A percentile compares a stretch with the other conserved stretches of the same genome.
Conservation (phyloP, 35 echinoderm and acorn worm genomes). For the Apostichopus parvimensis region DNA sequence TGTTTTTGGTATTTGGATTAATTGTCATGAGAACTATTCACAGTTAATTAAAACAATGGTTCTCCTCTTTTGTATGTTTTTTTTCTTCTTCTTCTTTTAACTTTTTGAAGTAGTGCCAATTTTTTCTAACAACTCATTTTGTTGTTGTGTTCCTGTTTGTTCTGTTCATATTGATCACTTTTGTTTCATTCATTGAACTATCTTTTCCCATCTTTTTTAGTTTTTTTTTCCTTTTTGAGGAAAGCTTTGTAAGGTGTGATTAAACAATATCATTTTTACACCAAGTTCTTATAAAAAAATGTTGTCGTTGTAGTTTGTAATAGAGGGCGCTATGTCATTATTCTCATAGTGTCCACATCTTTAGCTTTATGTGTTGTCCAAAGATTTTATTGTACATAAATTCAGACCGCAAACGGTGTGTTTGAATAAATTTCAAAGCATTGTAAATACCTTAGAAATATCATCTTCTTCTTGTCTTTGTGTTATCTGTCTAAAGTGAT, state of each 20-base stretch:
- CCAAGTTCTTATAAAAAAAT: not conserved
- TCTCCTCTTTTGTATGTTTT: too few species aligned
- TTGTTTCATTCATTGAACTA: not conserved
- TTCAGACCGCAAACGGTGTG: slow-evolving; percentile 38
- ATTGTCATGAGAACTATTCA: slow-evolving; percentile 20
- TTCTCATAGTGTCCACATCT: slow-evolving; percentile 7
- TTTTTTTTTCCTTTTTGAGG: too few species aligned
- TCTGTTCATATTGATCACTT: slow-evolving; percentile 3
- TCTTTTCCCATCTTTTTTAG: not conserved
- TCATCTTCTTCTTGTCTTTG: not conserved
- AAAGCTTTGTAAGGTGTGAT: too few species aligned
- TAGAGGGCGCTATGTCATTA: slow-evolving; percentile 40
- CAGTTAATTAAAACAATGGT: not conserved
- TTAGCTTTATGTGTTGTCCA: slow-evolving; percentile 54
- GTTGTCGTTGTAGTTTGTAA: not conserved
- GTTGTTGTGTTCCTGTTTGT: slow-evolving; percentile 14
- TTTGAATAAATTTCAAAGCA: slow-evolving; percentile 45
- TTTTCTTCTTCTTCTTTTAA: not conserved
- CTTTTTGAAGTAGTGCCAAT: slow-evolving; percentile 39
- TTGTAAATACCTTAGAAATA: slow-evolving; percentile 24
- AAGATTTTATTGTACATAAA: slow-evolving; percentile 49
- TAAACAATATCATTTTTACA: not conserved
- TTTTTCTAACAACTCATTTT: slow-evolving; percentile 25
- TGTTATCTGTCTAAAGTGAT: too few species aligned
- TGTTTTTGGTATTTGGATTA: too few species aligned